Evolutionary conservation across 2,113 vertebrate species (phyloP).

Genomic region (Urocolius indicus): DNA sequence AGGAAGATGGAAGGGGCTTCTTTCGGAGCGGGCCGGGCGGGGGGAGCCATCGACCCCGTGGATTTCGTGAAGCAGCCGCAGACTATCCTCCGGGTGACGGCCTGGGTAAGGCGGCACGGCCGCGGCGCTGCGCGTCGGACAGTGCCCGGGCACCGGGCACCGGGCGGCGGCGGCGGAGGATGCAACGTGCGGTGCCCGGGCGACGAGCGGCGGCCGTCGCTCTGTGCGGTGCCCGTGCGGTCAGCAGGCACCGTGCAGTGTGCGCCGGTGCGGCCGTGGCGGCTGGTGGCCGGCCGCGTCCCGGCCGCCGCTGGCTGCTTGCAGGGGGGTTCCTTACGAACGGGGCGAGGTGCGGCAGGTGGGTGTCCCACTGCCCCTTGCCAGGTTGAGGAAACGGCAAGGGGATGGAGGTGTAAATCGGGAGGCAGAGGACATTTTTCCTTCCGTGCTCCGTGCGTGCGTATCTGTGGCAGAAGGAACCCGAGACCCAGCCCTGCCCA

Average conservation of each 20-base stretch:
- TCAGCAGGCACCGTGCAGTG: too few species aligned
- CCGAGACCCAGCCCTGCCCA: background rate
- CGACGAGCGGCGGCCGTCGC: background rate
- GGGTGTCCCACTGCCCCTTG: background rate
- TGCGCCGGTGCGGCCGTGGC: background rate
- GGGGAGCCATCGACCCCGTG: slow-evolving; percentile 85
- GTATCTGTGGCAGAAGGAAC: background rate
- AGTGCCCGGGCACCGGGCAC: background rate
- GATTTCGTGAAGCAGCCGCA: slow-evolving; percentile 89
- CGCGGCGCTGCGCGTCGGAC: background rate
- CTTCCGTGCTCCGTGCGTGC: background rate
- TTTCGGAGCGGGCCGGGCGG: slow-evolving; percentile 78
- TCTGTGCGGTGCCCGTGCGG: background rate
- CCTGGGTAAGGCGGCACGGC: slow-evolving; percentile 85
- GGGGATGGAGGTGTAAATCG: background rate
- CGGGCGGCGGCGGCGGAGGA: background rate
- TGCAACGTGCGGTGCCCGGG: background rate
- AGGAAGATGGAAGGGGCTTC: too few species aligned
- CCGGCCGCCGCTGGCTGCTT: background rate
- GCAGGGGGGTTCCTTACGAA: background rate
- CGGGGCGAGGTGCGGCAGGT: background rate
- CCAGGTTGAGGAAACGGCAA: background rate
- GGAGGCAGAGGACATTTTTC: slow-evolving; percentile 30
- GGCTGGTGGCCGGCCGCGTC: background rate
- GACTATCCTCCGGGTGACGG: slow-evolving; percentile 88